These are phyloP conservation scores for Trypoxylus dichotomus DNA, from an alignment of 1,140 invertebrate species.

Conservation along the genomic window DNA sequence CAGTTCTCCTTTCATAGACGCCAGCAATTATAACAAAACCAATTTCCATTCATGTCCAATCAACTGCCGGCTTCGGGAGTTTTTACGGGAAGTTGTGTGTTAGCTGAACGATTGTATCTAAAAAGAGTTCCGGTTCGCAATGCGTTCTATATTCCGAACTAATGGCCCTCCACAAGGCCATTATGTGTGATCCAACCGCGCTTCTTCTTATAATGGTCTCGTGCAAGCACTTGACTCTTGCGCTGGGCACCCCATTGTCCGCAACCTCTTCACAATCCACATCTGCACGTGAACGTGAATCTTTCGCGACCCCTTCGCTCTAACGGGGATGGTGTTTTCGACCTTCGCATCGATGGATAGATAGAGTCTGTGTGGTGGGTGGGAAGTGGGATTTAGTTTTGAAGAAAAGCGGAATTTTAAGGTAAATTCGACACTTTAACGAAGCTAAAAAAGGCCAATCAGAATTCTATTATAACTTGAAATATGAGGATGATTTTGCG, in stretches of 20 bases:
- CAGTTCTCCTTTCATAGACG: too few species aligned
- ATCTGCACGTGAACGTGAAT: neutral
- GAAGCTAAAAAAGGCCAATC: too few species aligned
- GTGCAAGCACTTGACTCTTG: conserved; percentile 43
- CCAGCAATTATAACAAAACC: conserved; percentile 37
- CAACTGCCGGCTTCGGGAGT: conserved; percentile 25
- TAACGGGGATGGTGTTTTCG: neutral
- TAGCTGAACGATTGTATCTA: conserved; percentile 33
- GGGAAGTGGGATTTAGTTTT: too few species aligned
- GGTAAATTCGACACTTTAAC: neutral
- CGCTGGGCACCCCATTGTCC: conserved; percentile 38
- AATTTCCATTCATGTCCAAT: conserved; percentile 40
- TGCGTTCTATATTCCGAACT: conserved; percentile 33
- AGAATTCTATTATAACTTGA: too few species aligned
- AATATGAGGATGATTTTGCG: too few species aligned
- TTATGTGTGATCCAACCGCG: conserved; percentile 39
- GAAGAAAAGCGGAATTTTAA: neutral
- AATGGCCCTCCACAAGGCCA: conserved; percentile 40
- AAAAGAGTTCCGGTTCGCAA: conserved; percentile 29
- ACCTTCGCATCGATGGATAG: neutral
- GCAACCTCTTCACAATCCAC: conserved; percentile 13
- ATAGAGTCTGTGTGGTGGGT: neutral
- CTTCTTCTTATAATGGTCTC: conserved; percentile 38
- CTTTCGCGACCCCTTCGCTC: neutral
- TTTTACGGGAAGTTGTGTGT: conserved; percentile 29